phyloP scores from a whole-genome alignment of 2,797 vertebrate species.

The Telmatherina bonti region DNA sequence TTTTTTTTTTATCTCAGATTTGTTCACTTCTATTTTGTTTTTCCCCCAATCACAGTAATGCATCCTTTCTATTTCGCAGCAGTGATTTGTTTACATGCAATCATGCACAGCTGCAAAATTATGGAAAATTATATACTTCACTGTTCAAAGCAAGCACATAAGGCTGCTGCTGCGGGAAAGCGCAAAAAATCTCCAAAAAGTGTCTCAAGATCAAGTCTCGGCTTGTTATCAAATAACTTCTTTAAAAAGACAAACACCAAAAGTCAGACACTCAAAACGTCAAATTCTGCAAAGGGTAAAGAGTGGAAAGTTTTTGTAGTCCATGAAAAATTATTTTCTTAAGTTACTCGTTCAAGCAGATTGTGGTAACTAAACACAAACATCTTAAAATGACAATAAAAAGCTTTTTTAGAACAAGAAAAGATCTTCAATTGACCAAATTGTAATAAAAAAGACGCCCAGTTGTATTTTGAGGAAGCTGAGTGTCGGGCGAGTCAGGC shows the following conservation, averaged over 20 bases:
- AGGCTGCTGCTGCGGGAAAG: constrained; percentile 16
- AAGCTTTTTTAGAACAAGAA: neutral
- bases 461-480: no score
- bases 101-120: constrained; percentile 22
- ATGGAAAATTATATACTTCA: constrained; percentile 6
- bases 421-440: neutral
- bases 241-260: constrained; percentile 21
- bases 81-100: constrained; percentile 12
- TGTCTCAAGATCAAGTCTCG: constrained; percentile 4
- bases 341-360: neutral
- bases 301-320: constrained; percentile 1
- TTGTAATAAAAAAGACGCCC: constrained; percentile 2
- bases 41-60: constrained; percentile 17
- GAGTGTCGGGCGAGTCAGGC: constrained; percentile 54
- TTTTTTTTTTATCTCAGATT: constrained; percentile 3
- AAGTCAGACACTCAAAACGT: constrained; percentile 27
- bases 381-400: constrained; percentile 11
- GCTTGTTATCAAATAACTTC: constrained; percentile 11
- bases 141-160: constrained; percentile 6
- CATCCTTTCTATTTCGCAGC: constrained; percentile 36
- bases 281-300: constrained; percentile 12
- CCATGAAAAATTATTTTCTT: neutral
- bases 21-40: neutral
- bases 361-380: neutral
- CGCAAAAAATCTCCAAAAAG: constrained; percentile 4